Evolutionary conservation across 2,888 invertebrate genomes (phyloP), one percentile per base, ranked within the genome.

Genomic region (Coleophora deauratella): DNA sequence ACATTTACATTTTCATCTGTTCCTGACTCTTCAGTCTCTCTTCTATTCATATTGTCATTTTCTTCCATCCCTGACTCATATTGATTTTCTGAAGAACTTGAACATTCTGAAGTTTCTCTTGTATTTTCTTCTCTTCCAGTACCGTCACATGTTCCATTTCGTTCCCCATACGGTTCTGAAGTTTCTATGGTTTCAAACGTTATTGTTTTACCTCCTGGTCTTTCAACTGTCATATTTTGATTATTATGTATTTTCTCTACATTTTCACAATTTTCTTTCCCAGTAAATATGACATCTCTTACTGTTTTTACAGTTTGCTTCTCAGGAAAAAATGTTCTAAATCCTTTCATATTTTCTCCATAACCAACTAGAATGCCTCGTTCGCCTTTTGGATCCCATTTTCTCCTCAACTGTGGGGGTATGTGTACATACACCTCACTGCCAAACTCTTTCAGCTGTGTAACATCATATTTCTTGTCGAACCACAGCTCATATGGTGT

Each of bases 321-420:
- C 0, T 45, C 12, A 11, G 47, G 37, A 35, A 43, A 49, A 35
- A 41, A 52, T 9, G 50, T 41, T 33, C 48, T 43, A 12, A 40
- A 50, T 2, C 45, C 47, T 35, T 50, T 49, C 11, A 37, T 34
- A 9, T 35, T 35, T 27, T 51, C 46, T 10, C 40, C 46, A 37
- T 51, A 54, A 0, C 54, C 54, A 4, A 51, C 46, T 37, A 51
- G 38, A 9, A 45, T 27, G 11, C 47, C 49, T 43, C 15, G 42
- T 34, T 45, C 38, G 8, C 35, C 40, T 33, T 44, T 43, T 7
- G 14, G 10, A 12, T 45, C 45, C 31, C 40, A 48, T 30, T 48
- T 48, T 10, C n/a, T 15, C 32, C 45, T 40, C 12, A n/a, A n/a
- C n/a, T n/a, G n/a, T n/a, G n/a, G n/a, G n/a, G n/a, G n/a, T n/a